Evolutionary conservation across 2,113 vertebrate genomes (phyloP), one percentile per base, ranked within the genome.

Genomic region (Cavia aperea): DNA sequence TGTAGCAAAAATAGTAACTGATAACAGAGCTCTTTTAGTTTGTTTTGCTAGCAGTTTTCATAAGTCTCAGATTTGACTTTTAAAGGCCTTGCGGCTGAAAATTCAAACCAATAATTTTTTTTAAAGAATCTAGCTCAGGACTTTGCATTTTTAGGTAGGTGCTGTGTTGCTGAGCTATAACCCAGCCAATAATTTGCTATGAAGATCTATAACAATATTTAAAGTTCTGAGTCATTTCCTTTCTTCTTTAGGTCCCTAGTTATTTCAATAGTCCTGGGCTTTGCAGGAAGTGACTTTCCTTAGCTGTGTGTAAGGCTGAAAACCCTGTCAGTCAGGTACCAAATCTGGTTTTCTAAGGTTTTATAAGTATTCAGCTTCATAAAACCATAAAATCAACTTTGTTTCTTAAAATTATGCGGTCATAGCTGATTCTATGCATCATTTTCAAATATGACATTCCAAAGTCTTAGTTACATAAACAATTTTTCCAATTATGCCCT

Each of bases 331-430:
- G 7, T 56, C 23, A 79, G 36, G 36, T 65, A 73, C 23, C 13
- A 79, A 79, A 56, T 1, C n/a, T 60, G 8, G 14, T 89, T 92
- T 51, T 85, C 56, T 39, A 63, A 79, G 5, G 9, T 15, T 83
- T 94, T 70, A 12, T 56, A 43, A 58, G 11, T 16, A 31, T 86
- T 88, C 58, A 26, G 24, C 24, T 65, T n/a, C 8, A 72, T 72
- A 89, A 94, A 84, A 54, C 46, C 8, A 70, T 79, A 89, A 94
- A 84, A 54, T 81, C 21, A 89, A 63, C 26, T 6, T 89, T 72
- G 7, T 85, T 81, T 56, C 29, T 89, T 72, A 72, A 79, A 91
- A 70, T 15, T 43, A 23, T 56, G 19, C 54, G 26, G 14, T 51
- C 9, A 81, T 72, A 66, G 62, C 18, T 72, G 29, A 93, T 72